A percentile compares a stretch with the other conserved stretches of the same genome.
phyloP scores from a whole-genome alignment of 2,113 vertebrate species.

The Cheirogaleus medius region DNA sequence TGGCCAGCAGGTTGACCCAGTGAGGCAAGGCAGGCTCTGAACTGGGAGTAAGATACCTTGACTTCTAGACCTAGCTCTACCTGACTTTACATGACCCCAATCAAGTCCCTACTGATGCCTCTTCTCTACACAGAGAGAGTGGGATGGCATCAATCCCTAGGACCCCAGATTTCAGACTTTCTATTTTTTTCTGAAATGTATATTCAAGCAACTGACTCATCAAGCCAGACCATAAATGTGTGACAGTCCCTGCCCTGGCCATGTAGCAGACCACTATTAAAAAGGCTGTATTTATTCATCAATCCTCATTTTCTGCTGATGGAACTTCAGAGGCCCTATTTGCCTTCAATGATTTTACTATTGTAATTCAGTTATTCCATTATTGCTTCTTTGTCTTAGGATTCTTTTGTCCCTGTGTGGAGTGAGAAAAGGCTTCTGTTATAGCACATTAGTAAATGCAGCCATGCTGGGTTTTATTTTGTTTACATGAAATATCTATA shows the following conservation, averaged over 20 bases:
- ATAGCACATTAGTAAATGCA: background rate
- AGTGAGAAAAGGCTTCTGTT: conserved; percentile 20
- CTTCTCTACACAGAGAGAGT: background rate
- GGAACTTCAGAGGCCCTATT: background rate
- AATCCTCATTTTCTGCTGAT: background rate
- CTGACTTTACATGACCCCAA: background rate
- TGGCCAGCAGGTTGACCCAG: background rate
- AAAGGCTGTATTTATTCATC: background rate
- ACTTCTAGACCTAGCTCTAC: background rate
- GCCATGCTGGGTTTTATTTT: background rate
- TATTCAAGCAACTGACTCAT: background rate
- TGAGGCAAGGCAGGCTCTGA: background rate
- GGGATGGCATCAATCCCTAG: background rate
- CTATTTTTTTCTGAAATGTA: background rate
- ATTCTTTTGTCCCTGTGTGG: background rate
- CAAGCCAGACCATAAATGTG: background rate
- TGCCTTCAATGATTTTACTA: background rate
- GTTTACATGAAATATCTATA: background rate
- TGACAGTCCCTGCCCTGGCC: background rate
- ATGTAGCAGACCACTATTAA: background rate
- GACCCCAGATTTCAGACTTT: background rate
- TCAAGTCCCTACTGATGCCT: background rate
- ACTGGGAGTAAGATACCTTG: background rate
- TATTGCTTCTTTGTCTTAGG: background rate
- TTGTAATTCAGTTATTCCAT: background rate